Percentiles rank a stretch among this genome's conserved stretches.
These are phyloP conservation scores for Papilio aristodemus DNA, from an alignment of 1,140 invertebrate genomes.

Conservation along the genomic window DNA sequence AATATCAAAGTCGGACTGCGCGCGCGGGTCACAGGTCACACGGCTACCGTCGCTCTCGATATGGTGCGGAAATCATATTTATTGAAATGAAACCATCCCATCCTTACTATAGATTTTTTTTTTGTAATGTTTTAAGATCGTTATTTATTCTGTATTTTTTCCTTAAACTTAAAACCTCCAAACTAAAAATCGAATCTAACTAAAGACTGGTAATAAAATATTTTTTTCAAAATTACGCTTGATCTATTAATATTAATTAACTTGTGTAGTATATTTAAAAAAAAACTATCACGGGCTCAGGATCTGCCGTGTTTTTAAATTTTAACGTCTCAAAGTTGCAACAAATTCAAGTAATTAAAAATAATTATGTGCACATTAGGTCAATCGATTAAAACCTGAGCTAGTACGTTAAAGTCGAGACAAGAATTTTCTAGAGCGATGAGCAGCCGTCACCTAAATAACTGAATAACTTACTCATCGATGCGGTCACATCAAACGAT, in stretches of 20 bases:
- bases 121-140: too few species aligned
- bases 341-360: not conserved
- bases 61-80: slow-evolving; percentile 6
- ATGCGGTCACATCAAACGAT: slow-evolving; percentile 27
- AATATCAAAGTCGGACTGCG: slow-evolving; percentile 9
- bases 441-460: slow-evolving; percentile 29
- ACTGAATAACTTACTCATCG: slow-evolving; percentile 3
- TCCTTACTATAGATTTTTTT: too few species aligned
- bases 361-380: not conserved
- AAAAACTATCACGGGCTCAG: too few species aligned
- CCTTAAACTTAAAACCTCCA: too few species aligned
- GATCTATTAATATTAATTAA: too few species aligned
- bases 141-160: not conserved
- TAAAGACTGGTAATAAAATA: too few species aligned
- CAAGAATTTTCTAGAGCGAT: slow-evolving; percentile 9
- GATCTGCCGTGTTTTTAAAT: not conserved
- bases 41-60: slow-evolving; percentile 4
- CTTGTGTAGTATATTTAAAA: too few species aligned
- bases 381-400: not conserved
- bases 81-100: not conserved
- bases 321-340: too few species aligned
- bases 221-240: too few species aligned
- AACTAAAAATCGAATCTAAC: too few species aligned
- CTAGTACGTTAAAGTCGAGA: not conserved
- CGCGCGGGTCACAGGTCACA: slow-evolving; percentile 18